Evolutionary conservation across 2,113 vertebrate species (phyloP).

Genomic region (Paralichthys olivaceus): DNA sequence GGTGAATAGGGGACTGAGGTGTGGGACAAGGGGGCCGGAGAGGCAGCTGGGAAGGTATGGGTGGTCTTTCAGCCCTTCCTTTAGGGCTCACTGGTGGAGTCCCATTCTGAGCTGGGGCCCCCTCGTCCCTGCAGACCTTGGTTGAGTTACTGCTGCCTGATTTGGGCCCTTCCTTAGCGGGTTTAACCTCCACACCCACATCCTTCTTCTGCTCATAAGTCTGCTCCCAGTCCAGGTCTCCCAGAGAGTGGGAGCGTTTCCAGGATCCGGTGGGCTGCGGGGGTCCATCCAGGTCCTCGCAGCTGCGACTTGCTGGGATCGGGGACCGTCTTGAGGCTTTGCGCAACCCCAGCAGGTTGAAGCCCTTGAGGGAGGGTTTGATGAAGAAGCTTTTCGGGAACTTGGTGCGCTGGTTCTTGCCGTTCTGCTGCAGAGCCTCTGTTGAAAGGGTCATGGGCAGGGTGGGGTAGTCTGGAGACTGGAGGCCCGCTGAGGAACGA

Average conservation of each 20-base stretch:
- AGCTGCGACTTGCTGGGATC: conserved; percentile 88
- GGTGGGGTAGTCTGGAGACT: conserved; percentile 86
- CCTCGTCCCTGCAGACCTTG: conserved; percentile 31
- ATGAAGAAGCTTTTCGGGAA: conserved; percentile 70
- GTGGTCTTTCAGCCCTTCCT: conserved; percentile 49
- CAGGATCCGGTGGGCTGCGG: conserved; percentile 72
- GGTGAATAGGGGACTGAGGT: conserved; percentile 20
- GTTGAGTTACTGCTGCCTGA: background rate
- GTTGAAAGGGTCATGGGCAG: conserved; percentile 85
- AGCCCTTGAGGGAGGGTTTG: conserved; percentile 79
- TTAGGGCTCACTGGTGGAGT: conserved; percentile 59
- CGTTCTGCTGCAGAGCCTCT: conserved; percentile 81
- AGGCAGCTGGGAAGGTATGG: conserved; percentile 72
- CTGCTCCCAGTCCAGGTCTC: conserved; percentile 88
- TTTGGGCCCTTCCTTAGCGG: conserved; percentile 46
- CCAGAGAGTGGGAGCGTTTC: conserved; percentile 93
- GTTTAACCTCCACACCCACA: conserved; percentile 41
- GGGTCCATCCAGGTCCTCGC: conserved; percentile 87
- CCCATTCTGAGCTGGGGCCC: conserved; percentile 23
- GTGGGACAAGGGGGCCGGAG: conserved; percentile 49
- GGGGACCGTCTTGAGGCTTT: conserved; percentile 84
- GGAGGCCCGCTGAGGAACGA: conserved; percentile 84
- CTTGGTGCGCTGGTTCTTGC: conserved; percentile 78
- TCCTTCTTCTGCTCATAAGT: conserved; percentile 69
- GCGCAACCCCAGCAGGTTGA: conserved; percentile 69